Conservation (phyloP, 1,140 invertebrate genomes). For the Drosophila subpulchrella region DNA sequence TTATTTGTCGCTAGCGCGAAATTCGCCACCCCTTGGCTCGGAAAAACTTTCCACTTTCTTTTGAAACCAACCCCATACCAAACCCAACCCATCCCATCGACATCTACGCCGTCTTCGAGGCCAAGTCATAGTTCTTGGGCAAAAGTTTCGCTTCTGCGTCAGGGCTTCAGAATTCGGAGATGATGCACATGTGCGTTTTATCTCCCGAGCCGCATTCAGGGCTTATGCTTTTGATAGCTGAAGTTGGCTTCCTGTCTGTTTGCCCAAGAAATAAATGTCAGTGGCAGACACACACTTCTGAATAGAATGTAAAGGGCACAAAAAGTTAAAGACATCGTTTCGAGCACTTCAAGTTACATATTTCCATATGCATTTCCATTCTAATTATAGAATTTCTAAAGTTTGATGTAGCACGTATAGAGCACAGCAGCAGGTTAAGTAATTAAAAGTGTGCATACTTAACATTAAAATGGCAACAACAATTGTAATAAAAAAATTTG, state of each 20-base stretch:
- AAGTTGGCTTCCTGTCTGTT: slow-evolving; percentile 38
- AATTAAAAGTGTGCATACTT: not conserved
- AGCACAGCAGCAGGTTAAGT: not conserved
- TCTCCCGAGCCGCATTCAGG: slow-evolving; percentile 44
- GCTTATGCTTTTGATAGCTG: slow-evolving; percentile 35
- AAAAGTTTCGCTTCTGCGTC: slow-evolving; percentile 48
- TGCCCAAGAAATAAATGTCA: slow-evolving; percentile 60
- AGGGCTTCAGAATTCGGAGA: slow-evolving; percentile 18
- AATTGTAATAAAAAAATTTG: too few species aligned
- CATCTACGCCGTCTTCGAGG: slow-evolving; percentile 18
- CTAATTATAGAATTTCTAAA: slow-evolving; percentile 1
- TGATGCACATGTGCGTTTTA: slow-evolving; percentile 51
- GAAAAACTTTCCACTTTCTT: slow-evolving; percentile 45
- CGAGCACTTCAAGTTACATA: slow-evolving; percentile 26
- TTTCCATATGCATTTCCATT: slow-evolving; percentile 9
- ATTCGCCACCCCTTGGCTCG: slow-evolving; percentile 22
- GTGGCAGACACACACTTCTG: slow-evolving; percentile 29
- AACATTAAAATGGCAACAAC: not conserved
- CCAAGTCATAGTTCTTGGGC: slow-evolving; percentile 42
- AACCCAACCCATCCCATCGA: slow-evolving; percentile 16
- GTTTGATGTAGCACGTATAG: not conserved
- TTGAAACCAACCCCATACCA: not conserved
- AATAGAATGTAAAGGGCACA: slow-evolving; percentile 1
- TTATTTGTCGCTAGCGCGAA: slow-evolving; percentile 65
- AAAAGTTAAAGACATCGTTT: slow-evolving; percentile 12